Percentiles rank a stretch among this genome's conserved stretches.
Conservation (phyloP, 2,113 vertebrate species). For the Australoheros scitulus region DNA sequence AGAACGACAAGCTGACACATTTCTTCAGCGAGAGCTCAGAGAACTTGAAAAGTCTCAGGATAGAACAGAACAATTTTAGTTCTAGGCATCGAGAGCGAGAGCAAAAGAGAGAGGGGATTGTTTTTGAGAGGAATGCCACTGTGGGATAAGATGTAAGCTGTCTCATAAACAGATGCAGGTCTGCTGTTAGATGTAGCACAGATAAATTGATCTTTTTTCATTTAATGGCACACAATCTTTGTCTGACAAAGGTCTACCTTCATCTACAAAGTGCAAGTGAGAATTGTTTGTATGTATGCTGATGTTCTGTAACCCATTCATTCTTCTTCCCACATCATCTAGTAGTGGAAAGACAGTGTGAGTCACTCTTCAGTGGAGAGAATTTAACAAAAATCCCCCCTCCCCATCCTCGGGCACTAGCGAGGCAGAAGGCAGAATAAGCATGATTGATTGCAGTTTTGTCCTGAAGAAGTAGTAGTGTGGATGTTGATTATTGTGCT, state of each 20-base stretch:
- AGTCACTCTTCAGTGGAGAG: constrained; percentile 63
- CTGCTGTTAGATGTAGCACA: neutral
- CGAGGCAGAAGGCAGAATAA: constrained; percentile 13
- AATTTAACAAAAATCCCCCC: constrained; percentile 63
- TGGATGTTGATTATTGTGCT: neutral
- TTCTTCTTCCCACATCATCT: constrained; percentile 45
- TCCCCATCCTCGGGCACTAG: neutral
- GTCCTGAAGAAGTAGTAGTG: constrained; percentile 16
- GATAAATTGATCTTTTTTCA: constrained; percentile 10
- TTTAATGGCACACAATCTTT: constrained; percentile 14
- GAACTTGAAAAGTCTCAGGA: constrained; percentile 22
- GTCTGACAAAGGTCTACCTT: constrained; percentile 9
- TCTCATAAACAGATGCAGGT: neutral
- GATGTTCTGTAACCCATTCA: constrained; percentile 20
- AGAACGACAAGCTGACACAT: constrained; percentile 59
- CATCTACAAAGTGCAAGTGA: neutral
- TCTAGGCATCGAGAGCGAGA: neutral
- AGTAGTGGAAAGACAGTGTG: constrained; percentile 38
- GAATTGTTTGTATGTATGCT: constrained; percentile 18
- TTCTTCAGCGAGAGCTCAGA: constrained; percentile 54
- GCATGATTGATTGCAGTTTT: constrained; percentile 50
- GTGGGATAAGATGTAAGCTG: neutral
- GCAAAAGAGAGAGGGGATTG: neutral
- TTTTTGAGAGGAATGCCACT: constrained; percentile 25
- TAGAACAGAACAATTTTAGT: constrained; percentile 44